phyloP scores from a whole-genome alignment of 2,888 invertebrate genomes.

The Lithophane leautieri region DNA sequence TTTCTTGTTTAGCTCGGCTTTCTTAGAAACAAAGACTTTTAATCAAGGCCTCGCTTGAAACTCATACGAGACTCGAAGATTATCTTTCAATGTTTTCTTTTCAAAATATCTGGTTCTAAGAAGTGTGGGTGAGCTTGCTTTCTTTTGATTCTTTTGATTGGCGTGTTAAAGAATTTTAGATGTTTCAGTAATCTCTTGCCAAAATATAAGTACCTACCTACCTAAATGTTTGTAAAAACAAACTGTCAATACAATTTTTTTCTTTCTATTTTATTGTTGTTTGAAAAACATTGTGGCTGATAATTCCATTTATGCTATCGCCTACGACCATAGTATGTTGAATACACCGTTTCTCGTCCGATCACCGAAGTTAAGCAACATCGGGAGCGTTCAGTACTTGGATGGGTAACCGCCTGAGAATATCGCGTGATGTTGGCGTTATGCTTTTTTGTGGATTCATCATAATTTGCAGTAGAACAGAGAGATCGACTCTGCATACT shows the following conservation, averaged over 20 bases:
- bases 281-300: neutral
- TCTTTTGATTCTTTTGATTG: conserved; percentile 19
- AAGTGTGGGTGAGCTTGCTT: conserved; percentile 16
- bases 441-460: neutral
- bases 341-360: conserved; percentile 76
- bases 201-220: neutral
- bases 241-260: too few relatives aligned
- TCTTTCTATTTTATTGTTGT: neutral
- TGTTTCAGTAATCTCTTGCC: neutral
- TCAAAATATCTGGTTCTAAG: conserved; percentile 12
- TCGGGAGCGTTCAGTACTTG: conserved; percentile 82
- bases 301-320: neutral
- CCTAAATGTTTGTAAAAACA: neutral
- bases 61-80: conserved; percentile 47
- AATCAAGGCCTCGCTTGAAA: conserved; percentile 55
- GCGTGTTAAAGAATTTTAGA: neutral
- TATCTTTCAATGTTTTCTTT: conserved; percentile 50
- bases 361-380: conserved; percentile 72
- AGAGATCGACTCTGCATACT: too few relatives aligned
- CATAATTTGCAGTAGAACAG: neutral
- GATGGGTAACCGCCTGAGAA: conserved; percentile 82
- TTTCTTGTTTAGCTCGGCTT: conserved; percentile 66
- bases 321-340: conserved; percentile 79
- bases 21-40: conserved; percentile 67
- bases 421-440: conserved; percentile 76